These are phyloP conservation scores for Caiman crocodilus DNA, from an alignment of 2,797 vertebrate genomes.

Conservation along the genomic window DNA sequence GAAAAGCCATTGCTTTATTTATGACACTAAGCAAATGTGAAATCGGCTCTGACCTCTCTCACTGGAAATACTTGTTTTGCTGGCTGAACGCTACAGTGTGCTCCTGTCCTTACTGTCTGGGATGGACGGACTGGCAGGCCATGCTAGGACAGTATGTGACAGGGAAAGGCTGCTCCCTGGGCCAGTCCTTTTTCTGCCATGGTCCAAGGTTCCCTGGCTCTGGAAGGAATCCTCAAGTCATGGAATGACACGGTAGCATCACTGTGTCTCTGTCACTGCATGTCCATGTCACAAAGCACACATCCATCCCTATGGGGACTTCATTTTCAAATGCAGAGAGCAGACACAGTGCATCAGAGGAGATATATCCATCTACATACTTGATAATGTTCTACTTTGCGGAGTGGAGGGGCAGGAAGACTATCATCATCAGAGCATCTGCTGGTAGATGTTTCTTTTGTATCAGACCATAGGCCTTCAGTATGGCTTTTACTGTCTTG, in stretches of 20 bases:
- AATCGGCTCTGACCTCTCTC: constrained; percentile 15
- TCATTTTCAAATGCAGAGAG: not conserved
- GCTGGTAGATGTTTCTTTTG: not conserved
- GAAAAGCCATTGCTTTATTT: constrained; percentile 43
- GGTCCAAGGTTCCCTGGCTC: not conserved
- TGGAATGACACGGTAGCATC: not conserved
- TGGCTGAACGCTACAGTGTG: constrained; percentile 4
- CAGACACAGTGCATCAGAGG: not conserved
- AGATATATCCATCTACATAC: not conserved
- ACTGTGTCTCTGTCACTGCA: not conserved
- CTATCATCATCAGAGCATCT: not conserved
- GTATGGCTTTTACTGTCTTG: not conserved
- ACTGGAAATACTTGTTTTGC: constrained; percentile 19
- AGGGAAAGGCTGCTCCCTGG: not conserved
- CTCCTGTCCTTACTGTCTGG: not conserved
- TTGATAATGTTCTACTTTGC: not conserved
- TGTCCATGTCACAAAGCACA: not conserved
- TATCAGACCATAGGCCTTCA: not conserved
- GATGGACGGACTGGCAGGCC: not conserved
- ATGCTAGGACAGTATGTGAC: not conserved
- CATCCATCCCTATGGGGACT: not conserved
- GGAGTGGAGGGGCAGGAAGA: not conserved
- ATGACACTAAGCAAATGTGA: not conserved
- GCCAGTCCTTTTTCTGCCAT: not conserved
- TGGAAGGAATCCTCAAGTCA: not conserved